These are phyloP conservation scores for Coreius guichenoti DNA, from an alignment of 2,797 vertebrate species.

Conservation along the genomic window DNA sequence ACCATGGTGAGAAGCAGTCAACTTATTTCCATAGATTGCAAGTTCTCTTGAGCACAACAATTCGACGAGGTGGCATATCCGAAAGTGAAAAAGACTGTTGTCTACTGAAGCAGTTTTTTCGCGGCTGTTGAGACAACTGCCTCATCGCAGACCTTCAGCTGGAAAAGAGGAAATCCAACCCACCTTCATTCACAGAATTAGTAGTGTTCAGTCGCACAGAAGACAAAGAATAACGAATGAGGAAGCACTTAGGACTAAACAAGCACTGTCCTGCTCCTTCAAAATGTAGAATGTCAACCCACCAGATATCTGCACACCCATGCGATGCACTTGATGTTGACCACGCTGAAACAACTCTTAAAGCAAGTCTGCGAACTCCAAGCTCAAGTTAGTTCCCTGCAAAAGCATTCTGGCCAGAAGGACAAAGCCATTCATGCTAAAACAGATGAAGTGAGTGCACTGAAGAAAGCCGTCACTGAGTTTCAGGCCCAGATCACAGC, in stretches of 20 bases:
- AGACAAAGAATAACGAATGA: not conserved
- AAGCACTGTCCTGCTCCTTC: not conserved
- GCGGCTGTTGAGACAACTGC: not conserved
- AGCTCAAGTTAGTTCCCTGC: not conserved
- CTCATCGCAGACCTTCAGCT: not conserved
- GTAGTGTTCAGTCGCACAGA: not conserved
- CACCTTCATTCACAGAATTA: not conserved
- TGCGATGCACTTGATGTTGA: not conserved
- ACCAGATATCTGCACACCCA: not conserved
- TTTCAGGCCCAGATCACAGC: not conserved
- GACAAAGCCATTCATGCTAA: not conserved
- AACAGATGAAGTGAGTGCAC: not conserved
- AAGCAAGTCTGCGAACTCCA: not conserved
- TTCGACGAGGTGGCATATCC: not conserved
- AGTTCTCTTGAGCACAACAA: not conserved
- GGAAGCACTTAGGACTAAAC: not conserved
- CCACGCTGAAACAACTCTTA: not conserved
- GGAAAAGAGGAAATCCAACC: not conserved
- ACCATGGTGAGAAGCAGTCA: not conserved
- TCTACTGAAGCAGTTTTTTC: not conserved
- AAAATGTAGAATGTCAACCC: not conserved
- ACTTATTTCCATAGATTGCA: not conserved
- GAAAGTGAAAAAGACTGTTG: not conserved
- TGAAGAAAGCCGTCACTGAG: not conserved
- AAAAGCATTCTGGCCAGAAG: not conserved